phyloP scores from a whole-genome alignment of 2,797 vertebrate species.

The Cyprinodon diabolis region DNA sequence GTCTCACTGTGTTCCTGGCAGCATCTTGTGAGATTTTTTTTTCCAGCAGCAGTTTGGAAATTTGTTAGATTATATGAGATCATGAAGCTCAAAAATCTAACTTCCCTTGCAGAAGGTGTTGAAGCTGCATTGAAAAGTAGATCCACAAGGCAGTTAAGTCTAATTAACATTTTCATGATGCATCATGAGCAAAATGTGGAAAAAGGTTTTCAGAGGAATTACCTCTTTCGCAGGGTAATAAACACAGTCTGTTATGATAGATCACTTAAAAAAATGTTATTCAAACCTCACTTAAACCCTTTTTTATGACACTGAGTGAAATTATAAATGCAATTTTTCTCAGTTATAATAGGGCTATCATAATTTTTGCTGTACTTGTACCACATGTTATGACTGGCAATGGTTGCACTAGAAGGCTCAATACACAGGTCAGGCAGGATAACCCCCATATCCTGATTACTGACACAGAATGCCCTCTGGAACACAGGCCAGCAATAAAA shows the following conservation, averaged over 20 bases:
- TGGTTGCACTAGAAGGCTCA: conserved; percentile 67
- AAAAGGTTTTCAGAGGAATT: background rate
- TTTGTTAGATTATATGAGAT: no score
- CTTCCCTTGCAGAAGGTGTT: background rate
- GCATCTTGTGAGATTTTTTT: background rate
- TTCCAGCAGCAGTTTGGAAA: no score
- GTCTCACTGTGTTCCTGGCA: background rate
- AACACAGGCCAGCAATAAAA: conserved; percentile 75
- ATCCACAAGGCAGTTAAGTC: background rate
- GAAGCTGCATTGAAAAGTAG: background rate
- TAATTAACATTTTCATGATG: background rate
- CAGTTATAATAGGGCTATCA: conserved; percentile 12
- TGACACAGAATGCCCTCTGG: conserved; percentile 76
- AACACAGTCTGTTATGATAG: background rate
- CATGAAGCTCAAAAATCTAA: background rate
- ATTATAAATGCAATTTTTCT: conserved; percentile 4
- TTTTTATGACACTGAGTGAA: background rate
- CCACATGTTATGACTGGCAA: conserved; percentile 60
- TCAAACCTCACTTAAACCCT: background rate
- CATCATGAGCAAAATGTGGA: background rate
- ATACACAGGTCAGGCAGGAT: conserved; percentile 83
- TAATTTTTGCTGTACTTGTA: conserved; percentile 41
- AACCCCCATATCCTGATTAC: conserved; percentile 87
- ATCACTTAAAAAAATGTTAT: background rate
- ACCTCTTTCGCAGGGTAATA: background rate